Evolutionary conservation across 2,113 vertebrate species (phyloP).

Genomic region (Nothoprocta pentlandii): DNA sequence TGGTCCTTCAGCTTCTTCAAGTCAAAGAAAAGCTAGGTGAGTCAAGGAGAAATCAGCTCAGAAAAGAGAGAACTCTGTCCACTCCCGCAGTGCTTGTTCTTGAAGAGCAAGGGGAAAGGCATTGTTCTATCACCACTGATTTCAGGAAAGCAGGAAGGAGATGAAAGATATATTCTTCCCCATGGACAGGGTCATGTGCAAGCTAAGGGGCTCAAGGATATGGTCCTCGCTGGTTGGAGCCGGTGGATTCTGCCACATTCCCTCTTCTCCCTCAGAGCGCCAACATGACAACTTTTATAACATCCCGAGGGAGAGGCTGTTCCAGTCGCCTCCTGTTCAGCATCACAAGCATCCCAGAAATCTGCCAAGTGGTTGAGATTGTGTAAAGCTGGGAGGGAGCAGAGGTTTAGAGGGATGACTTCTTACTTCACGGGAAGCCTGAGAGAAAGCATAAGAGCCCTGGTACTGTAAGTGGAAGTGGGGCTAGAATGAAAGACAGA

Average conservation of each 20-base stretch:
- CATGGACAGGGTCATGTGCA: neutral
- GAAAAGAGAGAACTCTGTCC: rapidly evolving
- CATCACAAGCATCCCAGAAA: slow-evolving; percentile 55
- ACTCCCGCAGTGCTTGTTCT: neutral
- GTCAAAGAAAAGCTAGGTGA: neutral
- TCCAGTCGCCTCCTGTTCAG: slow-evolving; percentile 61
- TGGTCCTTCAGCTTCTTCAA: neutral
- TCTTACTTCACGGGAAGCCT: slow-evolving; percentile 35
- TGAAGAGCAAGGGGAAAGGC: neutral
- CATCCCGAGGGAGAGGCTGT: slow-evolving; percentile 53
- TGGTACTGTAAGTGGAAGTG: neutral
- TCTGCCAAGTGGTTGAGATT: slow-evolving; percentile 71
- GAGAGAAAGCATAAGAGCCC: slow-evolving; percentile 20
- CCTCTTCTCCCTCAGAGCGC: slow-evolving; percentile 24
- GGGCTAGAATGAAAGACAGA: slow-evolving; percentile 8
- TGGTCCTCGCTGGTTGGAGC: neutral
- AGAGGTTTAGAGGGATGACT: slow-evolving; percentile 41
- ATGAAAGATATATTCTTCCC: neutral
- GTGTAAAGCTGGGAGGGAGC: slow-evolving; percentile 67
- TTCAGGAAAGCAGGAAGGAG: neutral
- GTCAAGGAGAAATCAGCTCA: neutral
- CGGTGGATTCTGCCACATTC: neutral
- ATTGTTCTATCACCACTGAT: neutral
- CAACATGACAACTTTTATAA: slow-evolving; percentile 56
- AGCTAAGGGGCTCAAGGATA: neutral